Percentiles rank a stretch among this genome's conserved stretches.
Evolutionary conservation across 2,113 vertebrate species (phyloP).

Genomic region (Dasyprocta punctata): DNA sequence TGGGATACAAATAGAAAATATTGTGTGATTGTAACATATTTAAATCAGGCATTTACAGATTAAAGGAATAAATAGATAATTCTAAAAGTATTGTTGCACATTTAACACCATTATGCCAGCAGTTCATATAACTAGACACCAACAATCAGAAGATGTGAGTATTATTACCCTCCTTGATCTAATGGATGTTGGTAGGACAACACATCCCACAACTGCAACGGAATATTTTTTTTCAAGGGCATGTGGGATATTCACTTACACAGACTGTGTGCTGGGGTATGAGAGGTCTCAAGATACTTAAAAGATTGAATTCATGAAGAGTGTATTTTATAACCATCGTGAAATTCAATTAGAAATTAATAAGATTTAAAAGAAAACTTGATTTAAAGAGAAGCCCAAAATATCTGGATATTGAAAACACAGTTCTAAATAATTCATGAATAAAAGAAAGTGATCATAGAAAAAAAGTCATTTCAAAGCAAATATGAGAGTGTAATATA

Average conservation of each 20-base stretch:
- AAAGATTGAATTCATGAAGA: background rate
- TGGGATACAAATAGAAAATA: background rate
- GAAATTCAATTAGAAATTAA: background rate
- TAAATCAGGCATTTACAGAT: too few relatives aligned
- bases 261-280: background rate
- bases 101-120: background rate
- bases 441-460: background rate
- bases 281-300: background rate
- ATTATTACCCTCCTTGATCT: background rate
- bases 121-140: background rate
- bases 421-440: background rate
- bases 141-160: background rate
- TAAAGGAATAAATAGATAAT: background rate
- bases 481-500: background rate
- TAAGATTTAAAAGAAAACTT: background rate
- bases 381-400: background rate
- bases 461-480: slow-evolving; percentile 38
- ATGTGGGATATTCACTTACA: background rate
- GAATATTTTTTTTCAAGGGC: background rate
- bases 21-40: background rate
- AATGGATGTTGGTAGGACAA: background rate
- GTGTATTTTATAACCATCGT: background rate
- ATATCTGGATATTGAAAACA: background rate
- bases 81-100: background rate
- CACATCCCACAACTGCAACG: background rate